These are phyloP conservation scores for Camelus bactrianus DNA, from an alignment of 2,113 vertebrate genomes.

Conservation along the genomic window DNA sequence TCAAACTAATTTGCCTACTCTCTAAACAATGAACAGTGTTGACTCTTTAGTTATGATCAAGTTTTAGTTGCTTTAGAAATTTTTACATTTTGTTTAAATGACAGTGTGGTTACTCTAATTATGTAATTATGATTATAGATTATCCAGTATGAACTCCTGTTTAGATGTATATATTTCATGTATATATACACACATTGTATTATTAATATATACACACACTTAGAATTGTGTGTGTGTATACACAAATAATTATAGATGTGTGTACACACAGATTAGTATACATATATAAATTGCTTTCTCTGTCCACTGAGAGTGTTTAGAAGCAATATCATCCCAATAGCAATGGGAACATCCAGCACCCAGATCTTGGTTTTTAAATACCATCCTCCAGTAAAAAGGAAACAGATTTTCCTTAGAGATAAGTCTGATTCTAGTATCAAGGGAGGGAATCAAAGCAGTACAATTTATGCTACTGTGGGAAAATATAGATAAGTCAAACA, in stretches of 20 bases:
- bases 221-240: background rate
- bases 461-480: background rate
- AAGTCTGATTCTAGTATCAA: background rate
- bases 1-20: background rate
- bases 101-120: background rate
- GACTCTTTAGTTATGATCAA: background rate
- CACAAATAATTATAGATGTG: background rate
- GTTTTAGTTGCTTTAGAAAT: background rate
- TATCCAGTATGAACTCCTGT: background rate
- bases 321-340: background rate
- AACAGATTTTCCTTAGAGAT: background rate
- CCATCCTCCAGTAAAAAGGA: background rate
- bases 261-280: background rate
- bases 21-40: slow-evolving; percentile 3
- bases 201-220: too few species aligned
- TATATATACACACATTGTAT: background rate
- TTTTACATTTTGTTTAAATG: slow-evolving; percentile 40
- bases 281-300: background rate
- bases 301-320: background rate
- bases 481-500: background rate
- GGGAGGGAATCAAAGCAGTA: background rate
- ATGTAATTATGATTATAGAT: background rate
- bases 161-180: background rate
- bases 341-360: background rate
- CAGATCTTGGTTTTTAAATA: background rate